phyloP scores from a whole-genome alignment of 1,140 invertebrate genomes.

The Cotesia vestalis region DNA sequence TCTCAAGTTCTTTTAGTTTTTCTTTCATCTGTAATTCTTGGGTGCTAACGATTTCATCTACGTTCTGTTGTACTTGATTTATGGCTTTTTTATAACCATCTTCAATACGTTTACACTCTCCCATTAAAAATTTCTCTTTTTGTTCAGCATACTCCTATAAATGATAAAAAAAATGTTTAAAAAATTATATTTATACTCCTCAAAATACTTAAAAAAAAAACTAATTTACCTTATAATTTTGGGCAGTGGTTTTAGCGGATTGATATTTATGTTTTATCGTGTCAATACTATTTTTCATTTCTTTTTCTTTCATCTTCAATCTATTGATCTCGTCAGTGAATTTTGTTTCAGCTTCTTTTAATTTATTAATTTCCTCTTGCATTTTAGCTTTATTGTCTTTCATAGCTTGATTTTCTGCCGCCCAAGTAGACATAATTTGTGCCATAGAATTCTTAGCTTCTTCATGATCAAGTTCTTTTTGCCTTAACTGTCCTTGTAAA shows the following conservation, averaged over 20 bases:
- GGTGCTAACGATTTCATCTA: conserved; percentile 48
- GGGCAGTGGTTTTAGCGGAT: conserved; percentile 50
- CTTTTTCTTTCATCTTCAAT: conserved; percentile 49
- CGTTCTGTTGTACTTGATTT: conserved; percentile 53
- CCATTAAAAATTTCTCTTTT: conserved; percentile 50
- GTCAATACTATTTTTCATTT: conserved; percentile 47
- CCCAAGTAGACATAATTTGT: conserved; percentile 56
- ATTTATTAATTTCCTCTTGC: conserved; percentile 46
- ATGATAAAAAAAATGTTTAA: conserved; percentile 29
- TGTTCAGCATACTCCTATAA: conserved; percentile 51
- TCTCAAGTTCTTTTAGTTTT: conserved; percentile 53
- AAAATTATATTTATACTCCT: conserved; percentile 11
- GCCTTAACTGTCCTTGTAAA: conserved; percentile 45
- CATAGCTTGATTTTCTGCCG: conserved; percentile 48
- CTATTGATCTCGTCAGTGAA: conserved; percentile 45
- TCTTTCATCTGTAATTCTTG: conserved; percentile 49
- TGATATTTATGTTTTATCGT: conserved; percentile 52
- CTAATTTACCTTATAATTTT: conserved; percentile 58
- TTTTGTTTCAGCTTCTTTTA: conserved; percentile 44
- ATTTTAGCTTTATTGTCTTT: conserved; percentile 50
- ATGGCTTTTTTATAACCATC: conserved; percentile 57
- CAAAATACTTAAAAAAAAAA: background rate
- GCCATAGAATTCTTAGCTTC: conserved; percentile 55
- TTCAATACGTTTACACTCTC: conserved; percentile 54
- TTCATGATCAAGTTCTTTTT: conserved; percentile 52